Base-by-base conservation (phyloP, 1,140 invertebrate species). In the Ceratosolen fusciceps region DNA sequence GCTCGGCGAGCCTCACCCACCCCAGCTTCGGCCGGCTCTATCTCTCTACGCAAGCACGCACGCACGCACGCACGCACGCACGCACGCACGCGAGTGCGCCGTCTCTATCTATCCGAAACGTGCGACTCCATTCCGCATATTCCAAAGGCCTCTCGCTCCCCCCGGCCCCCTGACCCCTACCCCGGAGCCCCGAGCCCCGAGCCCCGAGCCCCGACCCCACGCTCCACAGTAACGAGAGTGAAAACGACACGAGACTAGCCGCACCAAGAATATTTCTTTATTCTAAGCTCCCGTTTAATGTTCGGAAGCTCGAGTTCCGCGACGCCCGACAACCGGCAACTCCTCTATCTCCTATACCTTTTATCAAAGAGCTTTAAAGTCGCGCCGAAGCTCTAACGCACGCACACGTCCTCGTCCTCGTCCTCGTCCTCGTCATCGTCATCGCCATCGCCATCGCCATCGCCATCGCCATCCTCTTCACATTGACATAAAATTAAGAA, bases 181-280 rank as follows among this genome's bases (percentile, higher is more conserved):
- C n/a, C n/a, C n/a, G n/a, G n/a, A n/a, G n/a, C n/a, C n/a, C n/a
- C n/a, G n/a, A n/a, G n/a, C n/a, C n/a, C n/a, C n/a, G n/a, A n/a
- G n/a, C n/a, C n/a, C n/a, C n/a, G n/a, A n/a, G n/a, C n/a, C n/a
- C n/a, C n/a, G n/a, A n/a, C n/a, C n/a, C n/a, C n/a, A n/a, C n/a
- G n/a, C 10, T 29, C 12, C n/a, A 26, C 39, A 47, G 37, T 39
- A 47, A 68, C 24, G 37, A 68, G 24, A 68, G 67, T 68, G 19
- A 68, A 68, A 47, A 65, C 60, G 60, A 37, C 60, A 34, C 34
- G 47, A 4, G 14, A 47, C 16, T 14, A 3, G 24, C 1, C 39
- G 9, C 39, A 68, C 62, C 47, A n/a, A 76, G 62, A 76, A 76
- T 76, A 68, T 68, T 76, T 58, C 74, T 76, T 76, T 76, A 26